Percentiles rank a stretch among this genome's conserved stretches.
Conservation (phyloP, 1,140 invertebrate species). For the Drosophila parabipectinata region DNA sequence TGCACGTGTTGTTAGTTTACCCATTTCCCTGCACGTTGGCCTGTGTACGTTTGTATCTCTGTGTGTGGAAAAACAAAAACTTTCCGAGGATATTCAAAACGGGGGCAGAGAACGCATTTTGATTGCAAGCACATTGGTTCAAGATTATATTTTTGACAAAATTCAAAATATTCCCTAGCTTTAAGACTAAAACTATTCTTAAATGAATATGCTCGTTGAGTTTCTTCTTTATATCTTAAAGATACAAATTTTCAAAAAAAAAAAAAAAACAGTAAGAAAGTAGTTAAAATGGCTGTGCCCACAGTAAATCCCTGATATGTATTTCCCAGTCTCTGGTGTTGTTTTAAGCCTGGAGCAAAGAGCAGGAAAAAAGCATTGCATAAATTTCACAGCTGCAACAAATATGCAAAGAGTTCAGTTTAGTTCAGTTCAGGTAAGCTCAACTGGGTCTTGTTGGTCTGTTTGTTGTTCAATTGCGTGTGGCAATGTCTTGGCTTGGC, state of each 20-base stretch:
- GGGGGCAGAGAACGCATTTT: conserved; percentile 64
- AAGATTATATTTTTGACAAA: not conserved
- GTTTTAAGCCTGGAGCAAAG: conserved; percentile 48
- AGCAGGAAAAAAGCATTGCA: conserved; percentile 67
- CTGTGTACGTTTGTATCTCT: not conserved
- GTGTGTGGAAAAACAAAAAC: conserved; percentile 55
- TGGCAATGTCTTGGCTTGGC: conserved; percentile 4
- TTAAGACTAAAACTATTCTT: not conserved
- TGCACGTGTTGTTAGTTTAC: conserved; percentile 59
- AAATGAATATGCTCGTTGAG: too few species aligned
- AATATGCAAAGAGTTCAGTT: conserved; percentile 69
- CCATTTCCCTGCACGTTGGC: conserved; percentile 10
- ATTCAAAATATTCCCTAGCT: not conserved
- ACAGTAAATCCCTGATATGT: conserved; percentile 1
- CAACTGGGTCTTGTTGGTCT: conserved; percentile 33
- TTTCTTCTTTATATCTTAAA: not conserved
- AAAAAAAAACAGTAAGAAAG: not conserved
- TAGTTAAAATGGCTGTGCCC: not conserved
- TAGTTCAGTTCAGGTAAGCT: conserved; percentile 36
- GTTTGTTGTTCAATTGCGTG: conserved; percentile 58
- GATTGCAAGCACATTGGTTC: conserved; percentile 61
- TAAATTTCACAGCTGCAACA: conserved; percentile 73
- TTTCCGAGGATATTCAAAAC: conserved; percentile 37
- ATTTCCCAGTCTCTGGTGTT: conserved; percentile 48
- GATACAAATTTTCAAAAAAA: not conserved